These are phyloP conservation scores for Diuraphis noxia DNA, from an alignment of 1,140 invertebrate genomes.

Conservation along the genomic window DNA sequence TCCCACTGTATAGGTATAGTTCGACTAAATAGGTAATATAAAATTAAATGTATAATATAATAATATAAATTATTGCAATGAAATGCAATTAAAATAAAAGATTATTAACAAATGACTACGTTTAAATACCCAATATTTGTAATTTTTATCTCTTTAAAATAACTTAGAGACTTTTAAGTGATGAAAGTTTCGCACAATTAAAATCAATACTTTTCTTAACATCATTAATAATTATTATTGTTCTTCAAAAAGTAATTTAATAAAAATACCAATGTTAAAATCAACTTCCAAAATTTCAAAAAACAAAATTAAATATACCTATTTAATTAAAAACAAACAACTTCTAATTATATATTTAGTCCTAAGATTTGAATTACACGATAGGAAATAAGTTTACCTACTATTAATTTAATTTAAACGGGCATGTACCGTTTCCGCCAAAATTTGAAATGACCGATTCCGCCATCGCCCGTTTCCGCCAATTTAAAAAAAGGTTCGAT, in stretches of 20 bases:
- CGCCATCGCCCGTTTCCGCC: too few species aligned
- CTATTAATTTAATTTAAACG: neutral
- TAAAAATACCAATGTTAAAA: neutral
- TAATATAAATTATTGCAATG: neutral
- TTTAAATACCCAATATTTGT: neutral
- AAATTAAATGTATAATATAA: neutral
- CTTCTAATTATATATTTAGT: neutral
- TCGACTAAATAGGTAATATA: neutral
- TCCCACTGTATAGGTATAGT: neutral
- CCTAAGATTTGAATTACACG: neutral
- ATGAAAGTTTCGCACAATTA: neutral
- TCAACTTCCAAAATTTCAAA: neutral
- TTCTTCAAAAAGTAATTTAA: conserved; percentile 12
- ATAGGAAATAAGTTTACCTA: neutral
- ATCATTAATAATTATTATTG: neutral
- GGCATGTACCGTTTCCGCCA: too few species aligned
- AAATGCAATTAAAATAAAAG: neutral
- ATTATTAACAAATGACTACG: neutral
- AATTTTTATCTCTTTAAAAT: neutral
- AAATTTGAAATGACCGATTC: too few species aligned
- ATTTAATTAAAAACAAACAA: conserved; percentile 8
- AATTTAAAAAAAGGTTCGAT: too few species aligned
- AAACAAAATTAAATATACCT: neutral
- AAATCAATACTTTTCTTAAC: neutral
- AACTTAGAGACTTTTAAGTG: neutral